These are phyloP conservation scores for Tachina lurida DNA, from an alignment of 2,888 invertebrate genomes.

Conservation along the genomic window DNA sequence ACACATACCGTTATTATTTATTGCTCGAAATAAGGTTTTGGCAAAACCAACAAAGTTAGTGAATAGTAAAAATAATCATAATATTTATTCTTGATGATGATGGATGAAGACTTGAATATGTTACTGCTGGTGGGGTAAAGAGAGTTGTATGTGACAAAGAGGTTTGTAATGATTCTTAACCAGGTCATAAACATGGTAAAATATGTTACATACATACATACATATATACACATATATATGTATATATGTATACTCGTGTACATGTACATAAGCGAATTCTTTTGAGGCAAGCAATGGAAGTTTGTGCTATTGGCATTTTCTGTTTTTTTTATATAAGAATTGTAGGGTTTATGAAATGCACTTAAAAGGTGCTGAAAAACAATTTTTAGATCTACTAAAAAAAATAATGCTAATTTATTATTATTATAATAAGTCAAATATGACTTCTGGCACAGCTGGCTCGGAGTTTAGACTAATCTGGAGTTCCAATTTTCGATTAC, in stretches of 20 bases:
- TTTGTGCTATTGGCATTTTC: constrained; percentile 13
- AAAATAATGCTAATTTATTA: background rate
- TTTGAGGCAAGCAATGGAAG: background rate
- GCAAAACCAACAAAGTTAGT: constrained; percentile 7
- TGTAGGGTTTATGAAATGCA: background rate
- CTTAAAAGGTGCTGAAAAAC: background rate
- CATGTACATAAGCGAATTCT: background rate
- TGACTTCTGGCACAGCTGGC: too few relatives aligned
- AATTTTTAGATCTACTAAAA: background rate
- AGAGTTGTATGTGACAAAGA: background rate
- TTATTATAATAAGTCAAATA: too few relatives aligned
- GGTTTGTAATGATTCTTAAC: constrained; percentile 33
- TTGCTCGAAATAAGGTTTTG: constrained; percentile 28
- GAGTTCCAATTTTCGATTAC: too few relatives aligned
- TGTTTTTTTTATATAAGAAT: background rate
- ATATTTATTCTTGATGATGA: background rate
- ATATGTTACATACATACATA: background rate
- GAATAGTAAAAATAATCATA: constrained; percentile 28
- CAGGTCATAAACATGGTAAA: constrained; percentile 40
- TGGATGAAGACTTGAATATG: background rate
- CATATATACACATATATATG: too few relatives aligned
- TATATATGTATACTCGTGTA: too few relatives aligned
- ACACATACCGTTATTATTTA: constrained; percentile 1
- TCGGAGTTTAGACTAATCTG: too few relatives aligned
- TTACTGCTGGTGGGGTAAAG: background rate